Percentiles rank a stretch among this genome's conserved stretches.
phyloP scores from a whole-genome alignment of 2,888 invertebrate genomes.

The Ophion slaviceki region DNA sequence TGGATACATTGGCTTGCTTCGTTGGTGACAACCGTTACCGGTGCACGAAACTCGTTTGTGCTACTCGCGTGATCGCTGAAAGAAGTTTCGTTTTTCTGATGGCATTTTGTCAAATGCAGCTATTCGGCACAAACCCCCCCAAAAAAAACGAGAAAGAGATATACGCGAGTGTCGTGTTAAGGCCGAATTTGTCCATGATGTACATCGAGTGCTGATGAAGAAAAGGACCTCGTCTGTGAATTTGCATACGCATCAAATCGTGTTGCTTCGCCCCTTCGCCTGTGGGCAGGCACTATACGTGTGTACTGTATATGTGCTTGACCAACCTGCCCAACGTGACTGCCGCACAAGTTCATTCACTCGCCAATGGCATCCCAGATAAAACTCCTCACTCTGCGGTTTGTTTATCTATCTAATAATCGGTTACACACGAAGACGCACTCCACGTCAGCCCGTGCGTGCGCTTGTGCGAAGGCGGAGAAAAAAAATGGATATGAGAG shows the following conservation, averaged over 20 bases:
- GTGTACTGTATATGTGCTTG: background rate
- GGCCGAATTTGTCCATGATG: background rate
- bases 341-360: conserved; percentile 54
- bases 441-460: background rate
- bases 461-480: conserved; percentile 21
- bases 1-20: conserved; percentile 42
- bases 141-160: background rate
- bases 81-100: conserved; percentile 22
- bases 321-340: conserved; percentile 51
- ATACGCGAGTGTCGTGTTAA: background rate
- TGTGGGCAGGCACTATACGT: background rate
- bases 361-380: conserved; percentile 44
- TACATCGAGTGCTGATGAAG: background rate
- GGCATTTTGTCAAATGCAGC: conserved; percentile 16
- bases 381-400: conserved; percentile 28
- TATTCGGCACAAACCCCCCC: conserved; percentile 11
- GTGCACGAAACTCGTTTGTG: conserved; percentile 7
- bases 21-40: conserved; percentile 13
- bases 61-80: background rate
- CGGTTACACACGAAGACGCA: conserved; percentile 50
- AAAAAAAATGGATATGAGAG: conserved; percentile 30
- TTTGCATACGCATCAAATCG: too few relatives aligned
- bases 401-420: conserved; percentile 52
- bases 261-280: background rate
- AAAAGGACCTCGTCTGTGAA: background rate